Base-by-base conservation (phyloP, 37 sponge, comb jelly and placozoan species). In the Oscarella lobularis region DNA sequence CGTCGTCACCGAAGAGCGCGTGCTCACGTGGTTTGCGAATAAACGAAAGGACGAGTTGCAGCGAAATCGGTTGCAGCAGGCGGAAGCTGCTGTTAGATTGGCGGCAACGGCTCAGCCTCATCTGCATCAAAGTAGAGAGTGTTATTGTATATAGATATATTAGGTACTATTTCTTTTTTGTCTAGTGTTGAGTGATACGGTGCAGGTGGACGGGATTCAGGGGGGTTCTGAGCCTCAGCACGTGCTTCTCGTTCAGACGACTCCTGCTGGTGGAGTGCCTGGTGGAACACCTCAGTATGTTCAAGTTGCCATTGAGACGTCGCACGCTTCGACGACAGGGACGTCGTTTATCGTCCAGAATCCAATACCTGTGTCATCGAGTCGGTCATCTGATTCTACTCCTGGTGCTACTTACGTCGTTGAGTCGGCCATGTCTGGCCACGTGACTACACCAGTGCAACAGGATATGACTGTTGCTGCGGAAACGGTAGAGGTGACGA, bases 121-220 rank as follows among this genome's bases (percentile, higher is more conserved):
- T 27, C 14, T 9, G 60, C 60, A 48, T 20, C 60, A 48, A 9
- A 20, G 60, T n/a, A n/a, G n/a, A n/a, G n/a, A n/a, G n/a, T n/a
- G n/a, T n/a, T n/a, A n/a, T n/a, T n/a, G n/a, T n/a, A n/a, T n/a
- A n/a, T n/a, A n/a, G n/a, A n/a, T n/a, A n/a, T n/a, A n/a, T n/a
- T n/a, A n/a, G n/a, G n/a, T n/a, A n/a, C n/a, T n/a, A n/a, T n/a
- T n/a, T 48, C 14, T 48, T 20, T 48, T 9, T 48, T 20, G 9
- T 48, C 60, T 48, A 48, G 60, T 48, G 60, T 48, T 48, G 60
- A 48, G 20, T 48, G 60, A 48, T 27, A 48, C 60, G 60, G 60
- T 48, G 20, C 60, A 48, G 20, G 60, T 48, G 14, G 60, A 48
- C 20, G 60, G 14, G 20, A 48, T 48, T 27, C 60, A 48, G 20